These are phyloP conservation scores for Danaus melanippus DNA, from an alignment of 1,140 invertebrate species.

Conservation along the genomic window DNA sequence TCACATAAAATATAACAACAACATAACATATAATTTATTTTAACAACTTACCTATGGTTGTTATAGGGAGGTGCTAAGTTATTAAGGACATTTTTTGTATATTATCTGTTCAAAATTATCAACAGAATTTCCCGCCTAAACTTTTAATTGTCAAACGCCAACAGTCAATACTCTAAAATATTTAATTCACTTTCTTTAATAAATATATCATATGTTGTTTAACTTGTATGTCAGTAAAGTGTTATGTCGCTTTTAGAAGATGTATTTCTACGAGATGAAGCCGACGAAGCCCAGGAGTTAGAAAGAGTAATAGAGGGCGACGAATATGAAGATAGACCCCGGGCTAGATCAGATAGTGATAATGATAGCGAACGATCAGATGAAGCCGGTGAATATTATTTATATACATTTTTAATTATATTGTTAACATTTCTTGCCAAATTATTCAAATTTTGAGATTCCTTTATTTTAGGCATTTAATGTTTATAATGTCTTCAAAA, in stretches of 20 bases:
- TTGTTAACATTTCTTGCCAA: too few relatives aligned
- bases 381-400: slow-evolving; percentile 50
- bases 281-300: slow-evolving; percentile 53
- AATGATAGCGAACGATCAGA: slow-evolving; percentile 48
- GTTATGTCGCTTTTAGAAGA: slow-evolving; percentile 64
- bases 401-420: too few relatives aligned
- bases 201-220: not conserved
- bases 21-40: too few relatives aligned
- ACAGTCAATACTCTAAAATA: not conserved
- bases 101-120: too few relatives aligned
- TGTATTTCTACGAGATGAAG: slow-evolving; percentile 59
- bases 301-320: slow-evolving; percentile 65
- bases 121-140: slow-evolving; percentile 6
- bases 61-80: too few relatives aligned
- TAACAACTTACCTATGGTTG: too few relatives aligned
- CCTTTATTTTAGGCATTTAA: too few relatives aligned
- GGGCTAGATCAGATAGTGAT: slow-evolving; percentile 36
- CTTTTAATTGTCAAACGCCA: slow-evolving; percentile 4
- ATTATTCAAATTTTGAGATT: too few relatives aligned
- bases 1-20: too few relatives aligned
- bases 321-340: slow-evolving; percentile 45
- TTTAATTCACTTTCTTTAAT: too few relatives aligned
- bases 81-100: too few relatives aligned
- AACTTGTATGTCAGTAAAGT: not conserved
- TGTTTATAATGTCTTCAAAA: too few relatives aligned